Evolutionary conservation across 2,888 invertebrate genomes (phyloP), one percentile per base, ranked within the genome.

Genomic region (Aleiodes testaceus): DNA sequence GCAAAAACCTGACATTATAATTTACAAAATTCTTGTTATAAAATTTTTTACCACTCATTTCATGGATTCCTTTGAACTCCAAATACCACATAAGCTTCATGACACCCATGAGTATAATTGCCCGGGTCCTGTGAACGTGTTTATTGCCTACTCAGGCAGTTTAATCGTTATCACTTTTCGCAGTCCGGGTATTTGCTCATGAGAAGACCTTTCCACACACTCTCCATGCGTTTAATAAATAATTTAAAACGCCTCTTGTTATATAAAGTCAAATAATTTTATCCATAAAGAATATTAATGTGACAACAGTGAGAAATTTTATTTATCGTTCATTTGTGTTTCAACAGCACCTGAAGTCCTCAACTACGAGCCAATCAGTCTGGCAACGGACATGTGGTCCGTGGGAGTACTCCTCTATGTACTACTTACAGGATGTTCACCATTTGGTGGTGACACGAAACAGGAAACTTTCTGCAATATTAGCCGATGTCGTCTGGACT

Each of bases 401-500:
- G 92, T 98, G 79, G 98, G 98, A 73, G 97, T 98, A 52, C 89
- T 98, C 83, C 92, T 96, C 47, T 98, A 98, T 89, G 98, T 98
- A 44, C 91, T 98, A 80, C 89, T 98, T 76, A 96, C 97, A 80
- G 97, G 98, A 69, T 97, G 95, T 88, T 97, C 97, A 68, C 98
- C 98, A 30, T 98, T 98, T 88, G 97, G 96, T 71, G 97, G 97
- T 71, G 96, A 97, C 88, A 95, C 94, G 77, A 97, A 97, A 88
- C 97, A 98, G 90, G 96, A 98, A 90, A 98, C 98, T 69, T 98
- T 96, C 90, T 94, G 97, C 84, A 98, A 98, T 90, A 98, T 98
- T 87, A 95, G 97, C 70, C 94, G 96, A 89, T 96, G 97, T 88
- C 93, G 94, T 84, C 92, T 98, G 80, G 95, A 96, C 88, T 98